phyloP scores from a whole-genome alignment of 2,113 vertebrate species.

The Bubo blakistoni region DNA sequence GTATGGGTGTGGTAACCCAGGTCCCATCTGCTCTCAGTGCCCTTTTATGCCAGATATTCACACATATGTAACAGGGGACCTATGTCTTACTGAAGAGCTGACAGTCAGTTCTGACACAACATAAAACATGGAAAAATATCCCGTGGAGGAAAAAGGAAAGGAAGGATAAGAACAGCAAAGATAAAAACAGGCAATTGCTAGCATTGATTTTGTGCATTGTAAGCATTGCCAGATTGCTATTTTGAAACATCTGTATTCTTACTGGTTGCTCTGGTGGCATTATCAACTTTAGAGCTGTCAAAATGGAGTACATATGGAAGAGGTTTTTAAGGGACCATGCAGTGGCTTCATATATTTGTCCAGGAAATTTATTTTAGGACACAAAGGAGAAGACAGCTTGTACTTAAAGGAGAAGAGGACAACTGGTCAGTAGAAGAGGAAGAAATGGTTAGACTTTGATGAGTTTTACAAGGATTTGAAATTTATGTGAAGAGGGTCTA shows the following conservation, averaged over 20 bases:
- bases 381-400: neutral
- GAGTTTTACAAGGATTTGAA: neutral
- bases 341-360: neutral
- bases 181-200: neutral
- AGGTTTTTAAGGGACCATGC: neutral
- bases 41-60: neutral
- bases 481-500: neutral
- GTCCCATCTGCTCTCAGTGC: neutral
- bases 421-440: neutral
- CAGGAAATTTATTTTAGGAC: neutral
- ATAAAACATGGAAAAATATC: neutral
- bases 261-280: neutral
- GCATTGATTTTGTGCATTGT: neutral
- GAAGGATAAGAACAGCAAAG: slow-evolving; percentile 16
- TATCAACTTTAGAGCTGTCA: neutral
- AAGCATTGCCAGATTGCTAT: neutral
- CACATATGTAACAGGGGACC: neutral
- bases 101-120: neutral
- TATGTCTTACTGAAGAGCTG: neutral
- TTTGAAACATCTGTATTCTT: neutral
- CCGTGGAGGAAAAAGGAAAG: slow-evolving; percentile 14
- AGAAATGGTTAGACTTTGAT: neutral
- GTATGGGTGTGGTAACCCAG: neutral
- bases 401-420: neutral
- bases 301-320: neutral